Conservation (phyloP, 2,113 vertebrate species). For the Lathamus discolor region DNA sequence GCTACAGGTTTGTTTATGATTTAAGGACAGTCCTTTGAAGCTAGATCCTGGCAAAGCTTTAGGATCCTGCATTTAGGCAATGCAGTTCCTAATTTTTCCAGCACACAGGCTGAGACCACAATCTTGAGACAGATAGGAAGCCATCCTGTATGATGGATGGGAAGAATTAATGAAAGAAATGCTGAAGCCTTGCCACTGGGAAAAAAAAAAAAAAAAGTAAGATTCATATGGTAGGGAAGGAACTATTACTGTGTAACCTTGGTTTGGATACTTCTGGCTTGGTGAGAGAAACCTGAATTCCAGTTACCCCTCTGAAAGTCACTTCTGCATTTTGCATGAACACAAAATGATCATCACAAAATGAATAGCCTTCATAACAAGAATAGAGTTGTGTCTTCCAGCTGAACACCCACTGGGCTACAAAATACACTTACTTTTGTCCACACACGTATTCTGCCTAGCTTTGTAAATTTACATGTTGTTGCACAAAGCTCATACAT, state of each 20-base stretch:
- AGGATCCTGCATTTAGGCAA: not conserved
- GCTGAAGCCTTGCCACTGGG: not conserved
- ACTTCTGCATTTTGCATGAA: not conserved
- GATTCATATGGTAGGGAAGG: not conserved
- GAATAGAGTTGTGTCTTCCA: not conserved
- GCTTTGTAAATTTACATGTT: not conserved
- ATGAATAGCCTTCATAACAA: not conserved
- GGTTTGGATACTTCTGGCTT: not conserved
- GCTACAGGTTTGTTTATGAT: not conserved
- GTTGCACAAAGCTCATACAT: not conserved
- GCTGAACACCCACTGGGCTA: not conserved
- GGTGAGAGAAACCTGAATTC: not conserved
- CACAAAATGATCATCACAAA: not conserved
- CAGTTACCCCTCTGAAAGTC: not conserved
- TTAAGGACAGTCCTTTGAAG: not conserved
- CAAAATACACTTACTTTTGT: not conserved
- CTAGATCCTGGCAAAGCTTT: not conserved
- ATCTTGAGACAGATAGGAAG: not conserved
- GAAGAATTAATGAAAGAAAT: not conserved
- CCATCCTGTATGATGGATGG: not conserved
- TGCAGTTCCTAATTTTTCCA: not conserved
- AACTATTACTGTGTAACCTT: not conserved
- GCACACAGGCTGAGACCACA: not conserved
- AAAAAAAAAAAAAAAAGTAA: not conserved
- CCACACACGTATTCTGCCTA: not conserved